Evolutionary conservation across 2,888 invertebrate genomes (phyloP).

Genomic region (Ryuthela nishihirai): DNA sequence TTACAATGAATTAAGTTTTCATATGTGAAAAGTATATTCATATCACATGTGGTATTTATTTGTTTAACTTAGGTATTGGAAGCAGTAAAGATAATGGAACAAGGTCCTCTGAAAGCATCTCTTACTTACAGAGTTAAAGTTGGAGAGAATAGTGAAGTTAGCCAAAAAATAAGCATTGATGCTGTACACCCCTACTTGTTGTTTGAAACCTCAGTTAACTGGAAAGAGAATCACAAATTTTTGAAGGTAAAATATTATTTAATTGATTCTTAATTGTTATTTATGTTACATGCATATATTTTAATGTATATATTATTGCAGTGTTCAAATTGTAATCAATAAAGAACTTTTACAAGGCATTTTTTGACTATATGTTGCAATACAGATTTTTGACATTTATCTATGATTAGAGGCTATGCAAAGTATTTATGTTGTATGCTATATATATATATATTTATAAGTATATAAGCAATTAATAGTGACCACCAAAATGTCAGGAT

Average conservation of each 20-base stretch:
- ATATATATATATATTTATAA: no score
- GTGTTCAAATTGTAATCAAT: no score
- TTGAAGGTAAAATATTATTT: slow-evolving; percentile 49
- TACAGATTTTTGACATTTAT: no score
- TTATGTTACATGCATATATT: neutral
- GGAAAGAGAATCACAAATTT: slow-evolving; percentile 55
- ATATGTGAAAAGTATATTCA: neutral
- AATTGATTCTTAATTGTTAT: neutral
- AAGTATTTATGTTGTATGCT: no score
- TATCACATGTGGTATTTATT: neutral
- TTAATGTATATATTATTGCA: neutral
- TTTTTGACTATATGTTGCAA: no score
- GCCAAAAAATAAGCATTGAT: slow-evolving; percentile 51
- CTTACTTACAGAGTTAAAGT: slow-evolving; percentile 46
- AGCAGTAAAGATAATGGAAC: slow-evolving; percentile 45
- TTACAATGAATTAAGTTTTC: neutral
- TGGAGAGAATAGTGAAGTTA: slow-evolving; percentile 48
- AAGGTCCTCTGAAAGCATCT: slow-evolving; percentile 49
- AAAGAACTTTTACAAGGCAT: no score
- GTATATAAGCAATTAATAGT: no score
- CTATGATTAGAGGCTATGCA: no score
- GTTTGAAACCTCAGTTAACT: slow-evolving; percentile 52
- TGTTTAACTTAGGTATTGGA: slow-evolving; percentile 39
- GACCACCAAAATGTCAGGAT: no score
- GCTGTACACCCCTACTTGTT: slow-evolving; percentile 52